These are phyloP conservation scores for Anguilla japonica DNA, from an alignment of 2,113 vertebrate genomes.

Conservation along the genomic window DNA sequence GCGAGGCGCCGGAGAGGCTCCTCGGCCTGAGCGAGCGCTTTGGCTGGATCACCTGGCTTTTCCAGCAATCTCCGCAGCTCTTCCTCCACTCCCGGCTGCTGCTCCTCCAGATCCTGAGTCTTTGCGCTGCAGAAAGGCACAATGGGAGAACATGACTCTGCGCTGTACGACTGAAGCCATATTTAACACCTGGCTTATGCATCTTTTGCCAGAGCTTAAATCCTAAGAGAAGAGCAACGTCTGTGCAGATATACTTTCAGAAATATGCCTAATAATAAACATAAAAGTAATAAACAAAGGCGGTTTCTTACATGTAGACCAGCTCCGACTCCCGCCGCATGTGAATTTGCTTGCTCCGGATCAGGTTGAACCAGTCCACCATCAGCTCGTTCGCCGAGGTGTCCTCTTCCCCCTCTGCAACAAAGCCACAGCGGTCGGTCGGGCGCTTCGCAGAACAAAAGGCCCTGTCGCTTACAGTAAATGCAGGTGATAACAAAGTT, in stretches of 20 bases:
- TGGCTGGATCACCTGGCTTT: conserved; percentile 73
- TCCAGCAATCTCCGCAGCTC: conserved; percentile 81
- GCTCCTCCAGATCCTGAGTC: conserved; percentile 86
- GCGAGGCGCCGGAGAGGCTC: neutral
- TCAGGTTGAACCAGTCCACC: conserved; percentile 94
- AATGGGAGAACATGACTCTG: neutral
- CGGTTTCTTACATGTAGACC: conserved; percentile 79
- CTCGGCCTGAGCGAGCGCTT: neutral
- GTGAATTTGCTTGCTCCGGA: conserved; percentile 90
- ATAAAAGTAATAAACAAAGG: neutral
- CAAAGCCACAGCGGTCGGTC: neutral
- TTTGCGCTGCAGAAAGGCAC: conserved; percentile 68
- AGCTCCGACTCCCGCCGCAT: conserved; percentile 90
- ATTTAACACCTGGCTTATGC: neutral
- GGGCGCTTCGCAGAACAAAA: neutral
- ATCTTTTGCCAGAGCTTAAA: neutral
- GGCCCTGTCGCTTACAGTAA: neutral
- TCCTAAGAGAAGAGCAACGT: neutral
- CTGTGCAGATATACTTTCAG: neutral
- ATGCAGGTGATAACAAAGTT: neutral
- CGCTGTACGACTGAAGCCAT: neutral
- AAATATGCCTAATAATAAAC: neutral
- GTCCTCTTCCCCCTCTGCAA: conserved; percentile 82
- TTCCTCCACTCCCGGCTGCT: conserved; percentile 80
- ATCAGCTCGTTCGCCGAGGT: conserved; percentile 73